Percentiles rank a stretch among this genome's conserved stretches.
phyloP scores from a whole-genome alignment of 1,140 invertebrate species.

The Mercenaria mercenaria region DNA sequence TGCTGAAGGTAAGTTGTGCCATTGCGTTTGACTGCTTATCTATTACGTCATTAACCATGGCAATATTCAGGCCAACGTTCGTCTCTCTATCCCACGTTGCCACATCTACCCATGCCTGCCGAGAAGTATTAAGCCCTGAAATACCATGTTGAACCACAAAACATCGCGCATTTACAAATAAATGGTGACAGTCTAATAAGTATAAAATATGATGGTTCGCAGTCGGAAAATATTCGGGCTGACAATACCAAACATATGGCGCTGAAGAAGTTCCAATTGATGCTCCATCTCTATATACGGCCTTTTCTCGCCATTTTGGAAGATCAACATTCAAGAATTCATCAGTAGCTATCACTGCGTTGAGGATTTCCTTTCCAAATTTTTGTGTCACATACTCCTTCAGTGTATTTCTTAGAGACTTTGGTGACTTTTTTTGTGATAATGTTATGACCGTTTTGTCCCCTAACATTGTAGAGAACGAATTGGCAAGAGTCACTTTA shows the following conservation, averaged over 20 bases:
- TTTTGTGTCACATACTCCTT: background rate
- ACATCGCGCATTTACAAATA: background rate
- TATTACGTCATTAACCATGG: conserved; percentile 54
- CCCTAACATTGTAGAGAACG: background rate
- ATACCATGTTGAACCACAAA: background rate
- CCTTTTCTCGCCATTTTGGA: background rate
- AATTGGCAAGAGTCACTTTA: background rate
- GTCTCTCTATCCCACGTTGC: background rate
- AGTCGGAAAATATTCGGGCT: background rate
- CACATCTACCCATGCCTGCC: background rate
- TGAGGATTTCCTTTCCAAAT: background rate
- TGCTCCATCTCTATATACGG: background rate
- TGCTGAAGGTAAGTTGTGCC: conserved; percentile 41
- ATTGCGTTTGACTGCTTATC: conserved; percentile 63
- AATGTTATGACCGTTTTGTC: background rate
- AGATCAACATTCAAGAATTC: background rate
- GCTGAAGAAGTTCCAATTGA: background rate
- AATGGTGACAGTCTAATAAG: conserved; percentile 3
- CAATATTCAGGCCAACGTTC: background rate
- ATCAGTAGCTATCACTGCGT: background rate
- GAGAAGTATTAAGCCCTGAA: background rate
- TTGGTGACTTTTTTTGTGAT: background rate
- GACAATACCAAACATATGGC: background rate
- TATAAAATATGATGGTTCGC: background rate
- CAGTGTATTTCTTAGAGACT: background rate